These are phyloP conservation scores for Ochropleura plecta DNA, from an alignment of 2,888 invertebrate genomes.

Conservation along the genomic window DNA sequence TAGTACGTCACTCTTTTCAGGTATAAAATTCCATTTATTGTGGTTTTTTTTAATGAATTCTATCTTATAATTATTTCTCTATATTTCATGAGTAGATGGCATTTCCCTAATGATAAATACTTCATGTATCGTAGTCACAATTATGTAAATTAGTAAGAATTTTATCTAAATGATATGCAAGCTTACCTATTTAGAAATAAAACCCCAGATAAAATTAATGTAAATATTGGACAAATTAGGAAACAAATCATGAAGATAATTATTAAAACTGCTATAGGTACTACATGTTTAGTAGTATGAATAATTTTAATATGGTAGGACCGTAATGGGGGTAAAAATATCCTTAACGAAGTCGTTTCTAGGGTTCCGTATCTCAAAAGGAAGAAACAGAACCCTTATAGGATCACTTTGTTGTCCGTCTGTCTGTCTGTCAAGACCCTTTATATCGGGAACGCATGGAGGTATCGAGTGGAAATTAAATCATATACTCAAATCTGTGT, in stretches of 20 bases:
- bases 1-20: neutral
- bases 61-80: neutral
- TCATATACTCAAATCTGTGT: too few relatives aligned
- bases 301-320: too few relatives aligned
- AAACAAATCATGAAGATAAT: conserved; percentile 2
- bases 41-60: neutral
- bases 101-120: neutral
- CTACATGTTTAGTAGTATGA: neutral
- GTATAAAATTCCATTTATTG: neutral
- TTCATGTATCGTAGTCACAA: neutral
- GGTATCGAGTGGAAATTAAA: too few relatives aligned
- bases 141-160: neutral
- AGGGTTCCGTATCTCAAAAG: too few relatives aligned
- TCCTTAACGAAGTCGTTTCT: too few relatives aligned
- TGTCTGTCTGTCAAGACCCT: too few relatives aligned
- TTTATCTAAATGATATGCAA: conserved; percentile 13
- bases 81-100: neutral
- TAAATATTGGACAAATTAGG: neutral
- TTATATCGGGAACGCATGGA: too few relatives aligned
- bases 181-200: neutral
- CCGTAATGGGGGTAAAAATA: too few relatives aligned
- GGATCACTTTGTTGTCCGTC: too few relatives aligned
- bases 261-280: too few relatives aligned
- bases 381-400: too few relatives aligned
- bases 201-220: neutral